Evolutionary conservation across 2,797 vertebrate species (phyloP).

Genomic region (Ambastaia sidthimunki): DNA sequence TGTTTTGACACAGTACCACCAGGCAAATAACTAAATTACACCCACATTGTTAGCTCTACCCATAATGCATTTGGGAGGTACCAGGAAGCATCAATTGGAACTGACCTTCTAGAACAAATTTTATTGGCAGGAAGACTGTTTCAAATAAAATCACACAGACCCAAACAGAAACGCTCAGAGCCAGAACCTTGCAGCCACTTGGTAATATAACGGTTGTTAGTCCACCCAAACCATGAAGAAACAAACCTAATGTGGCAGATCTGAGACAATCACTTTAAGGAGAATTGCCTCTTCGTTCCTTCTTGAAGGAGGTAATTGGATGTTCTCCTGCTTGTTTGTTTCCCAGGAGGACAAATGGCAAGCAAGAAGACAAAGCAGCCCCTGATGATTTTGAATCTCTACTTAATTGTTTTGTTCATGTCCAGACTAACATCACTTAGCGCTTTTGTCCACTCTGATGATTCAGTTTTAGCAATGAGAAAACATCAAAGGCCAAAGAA

Average conservation of each 20-base stretch:
- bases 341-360: conserved; percentile 41
- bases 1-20: conserved; percentile 4
- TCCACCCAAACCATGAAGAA: conserved; percentile 42
- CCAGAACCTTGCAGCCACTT: conserved; percentile 30
- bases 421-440: conserved; percentile 43
- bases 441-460: conserved; percentile 34
- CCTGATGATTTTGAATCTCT: conserved; percentile 24
- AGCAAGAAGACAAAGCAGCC: conserved; percentile 36
- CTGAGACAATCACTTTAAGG: conserved; percentile 73
- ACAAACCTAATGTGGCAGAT: conserved; percentile 67
- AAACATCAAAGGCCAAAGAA: conserved; percentile 22
- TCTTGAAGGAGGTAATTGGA: conserved; percentile 47
- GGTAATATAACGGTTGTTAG: conserved; percentile 45
- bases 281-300: conserved; percentile 68
- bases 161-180: conserved; percentile 40
- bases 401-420: conserved; percentile 47
- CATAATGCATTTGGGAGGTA: neutral
- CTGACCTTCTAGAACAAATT: conserved; percentile 61
- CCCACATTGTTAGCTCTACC: conserved; percentile 20
- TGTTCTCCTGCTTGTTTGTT: conserved; percentile 47
- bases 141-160: conserved; percentile 46
- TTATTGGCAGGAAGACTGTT: conserved; percentile 59
- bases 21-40: conserved; percentile 8
- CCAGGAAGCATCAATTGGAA: neutral
- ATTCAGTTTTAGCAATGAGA: conserved; percentile 40